Evolutionary conservation across 2,797 vertebrate species (phyloP).

Genomic region (Nothura maculosa): DNA sequence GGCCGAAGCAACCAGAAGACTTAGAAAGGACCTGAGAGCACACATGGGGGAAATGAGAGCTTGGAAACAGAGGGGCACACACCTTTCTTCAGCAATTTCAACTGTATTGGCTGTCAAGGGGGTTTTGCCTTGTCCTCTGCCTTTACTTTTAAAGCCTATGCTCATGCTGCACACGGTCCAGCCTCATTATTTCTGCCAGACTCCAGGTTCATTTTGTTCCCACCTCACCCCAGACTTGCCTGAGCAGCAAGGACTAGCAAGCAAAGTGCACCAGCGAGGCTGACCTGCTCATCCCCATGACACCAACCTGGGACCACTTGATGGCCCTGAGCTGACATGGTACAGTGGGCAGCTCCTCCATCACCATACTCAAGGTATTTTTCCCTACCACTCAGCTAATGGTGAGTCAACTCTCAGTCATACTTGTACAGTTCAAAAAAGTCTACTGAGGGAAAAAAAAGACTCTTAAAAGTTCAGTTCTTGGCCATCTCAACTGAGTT

Average conservation of each 20-base stretch:
- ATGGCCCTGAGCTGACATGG: neutral
- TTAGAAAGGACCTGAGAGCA: no score
- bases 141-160: rapidly evolving
- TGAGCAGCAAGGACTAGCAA: neutral
- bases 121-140: neutral
- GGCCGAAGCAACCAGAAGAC: no score
- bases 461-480: neutral
- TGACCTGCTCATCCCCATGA: neutral
- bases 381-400: neutral
- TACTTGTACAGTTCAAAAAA: neutral
- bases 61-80: no score
- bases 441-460: neutral
- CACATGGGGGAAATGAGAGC: no score
- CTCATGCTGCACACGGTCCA: rapidly evolving
- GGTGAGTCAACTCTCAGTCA: neutral
- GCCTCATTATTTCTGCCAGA: neutral
- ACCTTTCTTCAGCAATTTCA: neutral
- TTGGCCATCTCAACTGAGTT: neutral
- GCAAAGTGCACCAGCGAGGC: neutral
- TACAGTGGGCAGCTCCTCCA: neutral
- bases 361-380: rapidly evolving
- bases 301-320: neutral
- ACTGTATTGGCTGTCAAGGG: neutral
- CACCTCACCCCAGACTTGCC: neutral
- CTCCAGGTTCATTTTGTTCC: neutral